Evolutionary conservation across 2,113 vertebrate genomes (phyloP).

Genomic region (Phrynosoma blainvillii): DNA sequence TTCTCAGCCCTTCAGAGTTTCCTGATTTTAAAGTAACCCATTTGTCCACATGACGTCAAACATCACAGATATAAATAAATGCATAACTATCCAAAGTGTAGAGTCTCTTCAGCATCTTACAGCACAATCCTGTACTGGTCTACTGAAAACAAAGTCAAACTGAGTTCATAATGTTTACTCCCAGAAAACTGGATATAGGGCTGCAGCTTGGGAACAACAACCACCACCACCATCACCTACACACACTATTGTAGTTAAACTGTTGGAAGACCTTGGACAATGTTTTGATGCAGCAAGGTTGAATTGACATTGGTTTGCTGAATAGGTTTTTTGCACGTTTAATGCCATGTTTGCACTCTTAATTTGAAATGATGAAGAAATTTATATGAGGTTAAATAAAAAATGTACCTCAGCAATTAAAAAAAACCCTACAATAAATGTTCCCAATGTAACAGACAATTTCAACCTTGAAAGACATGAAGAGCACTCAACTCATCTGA

Average conservation of each 20-base stretch:
- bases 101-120: not conserved
- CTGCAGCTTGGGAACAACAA: not conserved
- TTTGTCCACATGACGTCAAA: not conserved
- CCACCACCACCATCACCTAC: no score
- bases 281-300: not conserved
- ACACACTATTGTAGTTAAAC: not conserved
- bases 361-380: constrained; percentile 33
- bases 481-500: constrained; percentile 60
- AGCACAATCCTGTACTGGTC: not conserved
- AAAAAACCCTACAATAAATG: constrained; percentile 4
- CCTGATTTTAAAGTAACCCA: not conserved
- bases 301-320: not conserved
- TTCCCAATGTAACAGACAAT: constrained; percentile 28
- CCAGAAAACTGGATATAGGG: not conserved
- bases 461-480: constrained; percentile 60
- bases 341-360: not conserved
- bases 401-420: not conserved
- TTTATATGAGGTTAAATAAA: constrained; percentile 23
- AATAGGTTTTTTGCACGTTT: constrained; percentile 4
- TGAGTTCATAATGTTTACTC: not conserved
- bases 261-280: not conserved
- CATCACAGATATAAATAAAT: no score
- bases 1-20: not conserved
- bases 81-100: no score
- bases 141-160: not conserved